Percentiles rank a stretch among this genome's conserved stretches.
phyloP scores from a whole-genome alignment of 2,888 invertebrate species.

The Danaus chrysippus region DNA sequence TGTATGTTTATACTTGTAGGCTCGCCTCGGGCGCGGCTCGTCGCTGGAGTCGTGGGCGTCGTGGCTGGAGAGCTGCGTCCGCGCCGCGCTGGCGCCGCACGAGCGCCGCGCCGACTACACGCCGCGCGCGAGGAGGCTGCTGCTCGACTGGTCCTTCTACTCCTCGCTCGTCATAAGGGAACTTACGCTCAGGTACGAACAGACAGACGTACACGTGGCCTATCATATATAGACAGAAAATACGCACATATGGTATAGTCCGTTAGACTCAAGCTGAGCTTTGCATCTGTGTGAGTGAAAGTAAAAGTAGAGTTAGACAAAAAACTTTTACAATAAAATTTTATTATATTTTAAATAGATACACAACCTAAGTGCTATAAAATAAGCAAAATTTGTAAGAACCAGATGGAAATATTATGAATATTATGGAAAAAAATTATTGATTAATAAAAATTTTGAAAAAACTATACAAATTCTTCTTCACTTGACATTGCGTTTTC shows the following conservation, averaged over 20 bases:
- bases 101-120: constrained; percentile 90
- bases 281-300: no score
- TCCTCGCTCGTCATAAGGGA: constrained; percentile 99
- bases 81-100: constrained; percentile 92
- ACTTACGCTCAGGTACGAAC: constrained; percentile 84
- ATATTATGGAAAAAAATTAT: no score
- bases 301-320: no score
- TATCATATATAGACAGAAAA: neutral
- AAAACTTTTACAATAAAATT: no score
- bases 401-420: no score
- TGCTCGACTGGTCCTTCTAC: constrained; percentile 99
- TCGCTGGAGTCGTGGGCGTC: constrained; percentile 98
- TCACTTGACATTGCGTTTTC: no score
- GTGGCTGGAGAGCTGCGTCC: constrained; percentile 97
- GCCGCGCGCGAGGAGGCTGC: constrained; percentile 89
- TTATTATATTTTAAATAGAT: no score
- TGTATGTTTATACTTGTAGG: constrained; percentile 41
- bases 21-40: constrained; percentile 94
- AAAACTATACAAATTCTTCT: no score
- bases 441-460: no score
- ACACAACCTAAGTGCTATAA: no score
- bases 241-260: neutral
- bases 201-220: neutral
- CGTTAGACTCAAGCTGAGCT: no score
- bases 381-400: no score